A percentile compares a stretch with the other conserved stretches of the same genome.
Conservation (phyloP, 2,888 invertebrate species). For the Caenorhabditis sinica region DNA sequence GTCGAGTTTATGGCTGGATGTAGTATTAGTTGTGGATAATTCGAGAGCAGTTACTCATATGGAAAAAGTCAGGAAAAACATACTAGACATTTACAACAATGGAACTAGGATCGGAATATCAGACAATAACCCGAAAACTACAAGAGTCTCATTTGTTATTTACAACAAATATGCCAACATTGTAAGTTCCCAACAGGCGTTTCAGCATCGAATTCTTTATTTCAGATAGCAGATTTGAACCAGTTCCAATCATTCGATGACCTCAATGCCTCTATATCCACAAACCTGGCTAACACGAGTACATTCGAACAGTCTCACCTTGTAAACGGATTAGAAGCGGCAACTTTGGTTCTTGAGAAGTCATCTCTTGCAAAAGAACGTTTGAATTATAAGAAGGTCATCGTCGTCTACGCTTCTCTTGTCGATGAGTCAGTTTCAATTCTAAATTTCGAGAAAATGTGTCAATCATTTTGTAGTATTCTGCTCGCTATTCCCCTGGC, state of each 20-base stretch:
- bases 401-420: slow-evolving; percentile 10
- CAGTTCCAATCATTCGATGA: slow-evolving; percentile 4
- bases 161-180: slow-evolving; percentile 15
- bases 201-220: background rate
- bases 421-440: background rate
- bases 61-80: background rate
- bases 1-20: slow-evolving; percentile 43
- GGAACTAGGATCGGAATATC: slow-evolving; percentile 37
- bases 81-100: slow-evolving; percentile 6
- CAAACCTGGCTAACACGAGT: slow-evolving; percentile 6
- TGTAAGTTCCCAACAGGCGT: background rate
- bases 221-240: slow-evolving; percentile 17
- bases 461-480: background rate
- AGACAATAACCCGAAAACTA: background rate
- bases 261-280: background rate
- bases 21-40: slow-evolving; percentile 44
- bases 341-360: slow-evolving; percentile 8
- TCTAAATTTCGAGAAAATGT: background rate
- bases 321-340: slow-evolving; percentile 15
- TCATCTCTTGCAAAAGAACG: slow-evolving; percentile 10
- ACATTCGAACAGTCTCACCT: slow-evolving; percentile 12
- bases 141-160: slow-evolving; percentile 17
- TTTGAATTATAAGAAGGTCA: slow-evolving; percentile 24
- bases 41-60: slow-evolving; percentile 11
- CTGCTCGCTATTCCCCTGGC: slow-evolving; percentile 13